Evolutionary conservation across 2,797 vertebrate genomes (phyloP), one percentile per base, ranked within the genome.

Genomic region (Eidolon dupreanum): DNA sequence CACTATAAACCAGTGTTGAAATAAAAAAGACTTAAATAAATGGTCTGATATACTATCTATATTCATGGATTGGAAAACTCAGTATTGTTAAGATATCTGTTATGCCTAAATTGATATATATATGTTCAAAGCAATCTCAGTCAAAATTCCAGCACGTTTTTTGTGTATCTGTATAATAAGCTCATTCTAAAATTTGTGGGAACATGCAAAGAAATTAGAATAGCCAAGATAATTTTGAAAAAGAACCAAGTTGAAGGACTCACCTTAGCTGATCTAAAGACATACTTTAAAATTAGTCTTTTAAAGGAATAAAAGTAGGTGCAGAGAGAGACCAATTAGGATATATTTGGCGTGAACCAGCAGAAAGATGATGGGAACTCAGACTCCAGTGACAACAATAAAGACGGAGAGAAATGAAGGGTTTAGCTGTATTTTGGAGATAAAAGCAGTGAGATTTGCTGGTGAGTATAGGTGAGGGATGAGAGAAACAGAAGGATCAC

Each of bases 11-110:
- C 49, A 43, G 31, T 79, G 28, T 74, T 92, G 73, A 95, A 88
- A 84, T 77, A 77, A 95, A 94, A 20, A 92, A 91, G 49, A 74
- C 28, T 20, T 63, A 68, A 92, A 24, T 68, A 84, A 74, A 83
- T n/a, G 12, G 2, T 59, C 22, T 41, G 61, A 65, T 28, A 96
- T 73, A 63, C 28, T 26, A 85, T 53, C 28, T 26, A 85, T 53
- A 8, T 68, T 78, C 28, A 36, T 77, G 36, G 43, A 51, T 53
- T 59, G 33, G 59, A 79, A 71, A 59, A 75, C 5, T 79, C 31
- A 53, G 24, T 63, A 43, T 49, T 55, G 16, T 51, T 81, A 73
- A 84, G 55, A 77, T 73, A 63, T 55, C 22, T 19, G 2, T 38
- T 92, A 43, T 57, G 10, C 7, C 43, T 75, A 92, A 59, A 85